Evolutionary conservation across 2,113 vertebrate genomes (phyloP), one percentile per base, ranked within the genome.

Genomic region (Prunella himalayana): DNA sequence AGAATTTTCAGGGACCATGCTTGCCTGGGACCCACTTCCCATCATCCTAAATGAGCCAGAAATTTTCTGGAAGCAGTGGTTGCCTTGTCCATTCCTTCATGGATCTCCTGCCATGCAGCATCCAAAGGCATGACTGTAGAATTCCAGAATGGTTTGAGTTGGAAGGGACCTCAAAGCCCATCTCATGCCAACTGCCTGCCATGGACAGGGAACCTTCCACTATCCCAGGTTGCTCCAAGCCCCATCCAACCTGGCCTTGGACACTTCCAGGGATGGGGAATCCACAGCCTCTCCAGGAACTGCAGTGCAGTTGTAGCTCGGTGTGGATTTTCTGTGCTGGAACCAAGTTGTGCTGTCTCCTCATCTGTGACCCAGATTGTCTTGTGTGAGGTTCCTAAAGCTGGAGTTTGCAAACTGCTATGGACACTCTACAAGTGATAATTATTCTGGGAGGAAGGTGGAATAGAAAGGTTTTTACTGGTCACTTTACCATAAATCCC

Each of bases 391-490:
- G 72, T 86, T 50, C 68, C 30, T 6, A 17, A 70, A 21, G 13
- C 7, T 71, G 31, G 25, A 47, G 18, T 53, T n/a, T 17, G 13
- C 27, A 59, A 31, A 11, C 24, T 60, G 14, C 27, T 15, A 0
- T 0, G 0, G 9, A 6, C 10, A 2, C 25, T 54, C 54, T 23
- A 12, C 7, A 73, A 37, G 18, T 22, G 0, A 6, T 13, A 10
- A 6, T 60, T 71, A 24, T 30, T 82, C 8, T 11, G 57, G 45
- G 23, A 12, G 30, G 60, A 66, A 71, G 24, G 6, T 61, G 45
- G 27, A 19, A 63, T 51, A 39, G 47, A 41, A 37, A 54, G 21
- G 13, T 11, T 84, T 80, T 83, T 45, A 5, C 23, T 39, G 69
- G 12, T 65, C 1, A 0, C 45, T 33, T 66, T 70, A 39, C 12